Evolutionary conservation across 2,797 vertebrate genomes (phyloP).

Genomic region (Megalops cyprinoides): DNA sequence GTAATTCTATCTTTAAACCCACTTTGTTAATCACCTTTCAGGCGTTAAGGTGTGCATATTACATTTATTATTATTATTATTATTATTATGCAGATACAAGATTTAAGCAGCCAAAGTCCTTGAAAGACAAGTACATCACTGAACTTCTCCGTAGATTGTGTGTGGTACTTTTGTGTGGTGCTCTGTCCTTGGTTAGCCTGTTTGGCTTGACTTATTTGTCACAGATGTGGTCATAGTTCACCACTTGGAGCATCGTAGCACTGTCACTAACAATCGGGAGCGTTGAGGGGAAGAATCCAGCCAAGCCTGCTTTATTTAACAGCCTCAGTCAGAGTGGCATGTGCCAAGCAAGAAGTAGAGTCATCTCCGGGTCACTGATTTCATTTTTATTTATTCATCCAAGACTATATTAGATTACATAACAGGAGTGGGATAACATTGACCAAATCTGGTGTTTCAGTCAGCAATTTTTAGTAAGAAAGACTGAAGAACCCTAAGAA

Average conservation of each 20-base stretch:
- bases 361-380: not conserved
- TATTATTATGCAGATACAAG: not conserved
- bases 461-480: no score
- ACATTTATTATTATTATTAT: not conserved
- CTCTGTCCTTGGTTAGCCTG: not conserved
- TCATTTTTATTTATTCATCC: not conserved
- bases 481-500: no score
- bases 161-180: not conserved
- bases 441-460: no score
- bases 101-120: not conserved
- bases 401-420: not conserved
- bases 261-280: not conserved
- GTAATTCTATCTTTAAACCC: not conserved
- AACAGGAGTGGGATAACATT: no score
- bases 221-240: not conserved
- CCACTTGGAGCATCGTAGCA: not conserved
- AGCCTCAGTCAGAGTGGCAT: not conserved
- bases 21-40: not conserved
- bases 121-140: not conserved
- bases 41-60: not conserved
- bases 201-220: not conserved
- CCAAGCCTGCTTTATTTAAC: not conserved
- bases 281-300: not conserved
- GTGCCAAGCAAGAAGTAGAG: not conserved
- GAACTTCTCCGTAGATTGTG: not conserved